phyloP scores from a whole-genome alignment of 1,140 invertebrate genomes.

The Coenobita brevimanus region DNA sequence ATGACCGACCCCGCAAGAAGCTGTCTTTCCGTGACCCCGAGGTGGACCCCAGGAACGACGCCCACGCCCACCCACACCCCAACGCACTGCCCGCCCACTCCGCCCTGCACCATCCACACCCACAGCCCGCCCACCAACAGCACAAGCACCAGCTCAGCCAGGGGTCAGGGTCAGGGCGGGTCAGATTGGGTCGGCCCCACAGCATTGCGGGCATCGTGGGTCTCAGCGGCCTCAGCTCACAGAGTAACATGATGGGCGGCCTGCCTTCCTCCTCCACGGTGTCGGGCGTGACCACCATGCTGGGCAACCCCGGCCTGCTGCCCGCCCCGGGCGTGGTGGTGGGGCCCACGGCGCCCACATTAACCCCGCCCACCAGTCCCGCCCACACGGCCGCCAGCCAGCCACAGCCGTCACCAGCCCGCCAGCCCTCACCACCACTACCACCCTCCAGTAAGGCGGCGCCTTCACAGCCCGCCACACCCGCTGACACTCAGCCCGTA shows the following conservation, averaged over 20 bases:
- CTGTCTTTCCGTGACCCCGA: slow-evolving; percentile 89
- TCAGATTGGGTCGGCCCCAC: slow-evolving; percentile 57
- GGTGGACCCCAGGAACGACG: slow-evolving; percentile 74
- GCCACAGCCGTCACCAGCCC: slow-evolving; percentile 29
- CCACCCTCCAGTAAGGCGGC: slow-evolving; percentile 23
- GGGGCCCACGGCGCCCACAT: slow-evolving; percentile 47
- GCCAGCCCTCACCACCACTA: slow-evolving; percentile 34
- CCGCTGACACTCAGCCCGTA: slow-evolving; percentile 14
- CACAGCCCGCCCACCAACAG: not conserved
- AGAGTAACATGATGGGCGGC: slow-evolving; percentile 46
- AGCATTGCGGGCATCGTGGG: slow-evolving; percentile 66
- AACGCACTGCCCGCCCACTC: slow-evolving; percentile 15
- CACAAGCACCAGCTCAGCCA: not conserved
- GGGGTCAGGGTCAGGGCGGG: not conserved
- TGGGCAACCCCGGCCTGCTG: slow-evolving; percentile 52
- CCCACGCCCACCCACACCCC: slow-evolving; percentile 24
- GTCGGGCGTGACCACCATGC: slow-evolving; percentile 51
- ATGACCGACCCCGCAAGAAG: slow-evolving; percentile 84
- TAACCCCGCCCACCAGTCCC: slow-evolving; percentile 59
- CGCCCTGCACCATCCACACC: slow-evolving; percentile 3
- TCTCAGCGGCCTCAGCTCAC: slow-evolving; percentile 60
- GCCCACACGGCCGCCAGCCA: slow-evolving; percentile 51
- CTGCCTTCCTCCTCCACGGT: slow-evolving; percentile 36
- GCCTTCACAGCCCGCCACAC: slow-evolving; percentile 34
- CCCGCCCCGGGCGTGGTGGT: slow-evolving; percentile 28